Evolutionary conservation across 2,888 invertebrate genomes (phyloP).

Genomic region (Oasisia sp.): DNA sequence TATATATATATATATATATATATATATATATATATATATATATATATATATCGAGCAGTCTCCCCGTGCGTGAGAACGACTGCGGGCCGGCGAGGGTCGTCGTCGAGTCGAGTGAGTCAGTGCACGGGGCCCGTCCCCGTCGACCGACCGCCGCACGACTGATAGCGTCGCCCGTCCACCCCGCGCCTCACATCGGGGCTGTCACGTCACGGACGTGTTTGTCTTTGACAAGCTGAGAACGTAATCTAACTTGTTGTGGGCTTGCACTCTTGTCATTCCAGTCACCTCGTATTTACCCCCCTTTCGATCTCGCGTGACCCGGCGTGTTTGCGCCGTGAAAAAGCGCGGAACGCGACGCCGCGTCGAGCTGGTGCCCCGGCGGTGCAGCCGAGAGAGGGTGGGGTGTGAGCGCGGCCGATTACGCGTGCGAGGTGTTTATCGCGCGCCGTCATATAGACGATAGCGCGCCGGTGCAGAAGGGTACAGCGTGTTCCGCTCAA

Average conservation of each 20-base stretch:
- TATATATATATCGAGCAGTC: not conserved
- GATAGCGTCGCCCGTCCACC: not conserved
- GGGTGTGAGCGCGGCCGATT: not conserved
- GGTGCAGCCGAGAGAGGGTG: not conserved
- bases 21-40: too few relatives aligned
- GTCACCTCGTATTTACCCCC: slow-evolving; percentile 1
- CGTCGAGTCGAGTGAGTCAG: not conserved
- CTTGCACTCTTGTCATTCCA: not conserved
- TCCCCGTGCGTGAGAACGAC: not conserved
- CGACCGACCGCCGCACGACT: not conserved
- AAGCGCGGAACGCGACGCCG: not conserved
- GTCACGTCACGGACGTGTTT: not conserved
- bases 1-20: too few relatives aligned
- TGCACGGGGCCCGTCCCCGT: not conserved
- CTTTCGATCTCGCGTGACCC: slow-evolving; percentile 3
- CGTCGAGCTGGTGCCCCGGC: not conserved
- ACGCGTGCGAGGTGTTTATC: not conserved
- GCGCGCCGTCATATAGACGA: not conserved
- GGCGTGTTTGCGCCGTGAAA: not conserved
- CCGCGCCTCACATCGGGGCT: not conserved
- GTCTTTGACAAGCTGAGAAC: slow-evolving; percentile 17
- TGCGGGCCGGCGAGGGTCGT: not conserved
- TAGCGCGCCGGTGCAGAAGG: not conserved
- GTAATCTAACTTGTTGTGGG: not conserved
- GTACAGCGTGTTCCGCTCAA: slow-evolving; percentile 13